phyloP scores from a whole-genome alignment of 2,797 vertebrate species.

The Eidolon dupreanum region DNA sequence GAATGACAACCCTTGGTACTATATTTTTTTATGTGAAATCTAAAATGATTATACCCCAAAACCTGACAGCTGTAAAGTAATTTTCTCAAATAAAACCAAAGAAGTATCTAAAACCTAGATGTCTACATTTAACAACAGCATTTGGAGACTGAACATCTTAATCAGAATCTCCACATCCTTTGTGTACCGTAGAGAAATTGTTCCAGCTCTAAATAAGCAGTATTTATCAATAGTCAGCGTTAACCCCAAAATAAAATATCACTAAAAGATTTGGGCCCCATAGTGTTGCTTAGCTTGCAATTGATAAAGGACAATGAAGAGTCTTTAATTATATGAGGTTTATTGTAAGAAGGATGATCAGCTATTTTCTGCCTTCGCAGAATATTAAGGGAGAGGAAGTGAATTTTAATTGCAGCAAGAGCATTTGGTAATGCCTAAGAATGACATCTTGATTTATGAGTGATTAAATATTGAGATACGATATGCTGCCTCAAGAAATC shows the following conservation, averaged over 20 bases:
- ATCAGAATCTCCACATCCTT: slow-evolving; percentile 6
- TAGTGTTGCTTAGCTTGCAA: neutral
- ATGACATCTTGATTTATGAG: slow-evolving; percentile 27
- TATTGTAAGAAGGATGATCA: neutral
- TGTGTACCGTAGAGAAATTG: slow-evolving; percentile 16
- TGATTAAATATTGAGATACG: slow-evolving; percentile 40
- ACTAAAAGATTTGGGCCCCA: neutral
- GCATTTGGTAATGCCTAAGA: slow-evolving; percentile 45
- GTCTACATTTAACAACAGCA: neutral
- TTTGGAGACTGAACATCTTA: slow-evolving; percentile 14
- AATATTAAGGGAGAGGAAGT: slow-evolving; percentile 4
- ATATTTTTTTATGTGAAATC: slow-evolving; percentile 6
- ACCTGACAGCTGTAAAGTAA: slow-evolving; percentile 24
- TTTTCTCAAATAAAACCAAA: slow-evolving; percentile 42
- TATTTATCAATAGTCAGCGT: neutral
- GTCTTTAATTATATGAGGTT: slow-evolving; percentile 21
- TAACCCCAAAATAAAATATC: slow-evolving; percentile 53
- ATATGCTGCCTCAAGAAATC: slow-evolving; percentile 10
- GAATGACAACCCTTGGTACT: neutral
- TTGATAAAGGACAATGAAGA: neutral
- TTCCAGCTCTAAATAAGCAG: neutral
- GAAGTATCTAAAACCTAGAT: slow-evolving; percentile 39
- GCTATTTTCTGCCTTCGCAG: slow-evolving; percentile 38
- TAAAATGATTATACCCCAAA: neutral
- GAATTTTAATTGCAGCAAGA: slow-evolving; percentile 20